Conservation (phyloP, 1,140 invertebrate species). For the Polypedilum pembai region DNA sequence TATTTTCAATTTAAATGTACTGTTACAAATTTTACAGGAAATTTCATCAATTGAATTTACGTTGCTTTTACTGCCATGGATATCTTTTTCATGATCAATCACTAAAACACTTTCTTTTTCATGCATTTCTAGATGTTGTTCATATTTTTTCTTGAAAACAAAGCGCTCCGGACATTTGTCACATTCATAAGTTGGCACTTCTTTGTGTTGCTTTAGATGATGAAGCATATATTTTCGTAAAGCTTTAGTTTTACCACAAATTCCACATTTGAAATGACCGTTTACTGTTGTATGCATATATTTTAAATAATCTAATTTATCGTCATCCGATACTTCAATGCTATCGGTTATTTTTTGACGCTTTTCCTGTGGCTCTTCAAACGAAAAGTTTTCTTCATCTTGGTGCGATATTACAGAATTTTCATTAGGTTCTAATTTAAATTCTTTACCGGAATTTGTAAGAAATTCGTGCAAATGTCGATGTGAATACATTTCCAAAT, state of each 20-base stretch:
- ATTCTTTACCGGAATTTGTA: neutral
- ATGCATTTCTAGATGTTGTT: neutral
- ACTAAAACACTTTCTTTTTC: neutral
- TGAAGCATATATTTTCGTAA: neutral
- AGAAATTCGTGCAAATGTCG: neutral
- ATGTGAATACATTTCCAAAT: neutral
- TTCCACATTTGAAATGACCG: neutral
- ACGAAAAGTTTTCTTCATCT: neutral
- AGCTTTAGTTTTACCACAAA: neutral
- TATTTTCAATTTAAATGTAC: neutral
- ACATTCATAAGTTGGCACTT: conserved; percentile 9
- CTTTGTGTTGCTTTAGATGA: neutral
- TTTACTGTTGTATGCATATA: neutral
- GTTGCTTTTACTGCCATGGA: neutral
- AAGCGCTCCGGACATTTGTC: neutral
- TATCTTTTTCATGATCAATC: neutral
- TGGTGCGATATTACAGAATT: neutral
- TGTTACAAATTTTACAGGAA: neutral
- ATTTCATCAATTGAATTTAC: neutral
- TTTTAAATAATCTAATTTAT: conserved; percentile 23
- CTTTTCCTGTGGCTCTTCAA: neutral
- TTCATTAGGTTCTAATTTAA: neutral
- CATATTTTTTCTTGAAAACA: neutral
- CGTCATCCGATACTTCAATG: neutral
- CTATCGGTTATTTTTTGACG: neutral